A percentile compares a stretch with the other conserved stretches of the same genome.
These are phyloP conservation scores for Episyrphus balteatus DNA, from an alignment of 1,140 invertebrate genomes.

Conservation along the genomic window DNA sequence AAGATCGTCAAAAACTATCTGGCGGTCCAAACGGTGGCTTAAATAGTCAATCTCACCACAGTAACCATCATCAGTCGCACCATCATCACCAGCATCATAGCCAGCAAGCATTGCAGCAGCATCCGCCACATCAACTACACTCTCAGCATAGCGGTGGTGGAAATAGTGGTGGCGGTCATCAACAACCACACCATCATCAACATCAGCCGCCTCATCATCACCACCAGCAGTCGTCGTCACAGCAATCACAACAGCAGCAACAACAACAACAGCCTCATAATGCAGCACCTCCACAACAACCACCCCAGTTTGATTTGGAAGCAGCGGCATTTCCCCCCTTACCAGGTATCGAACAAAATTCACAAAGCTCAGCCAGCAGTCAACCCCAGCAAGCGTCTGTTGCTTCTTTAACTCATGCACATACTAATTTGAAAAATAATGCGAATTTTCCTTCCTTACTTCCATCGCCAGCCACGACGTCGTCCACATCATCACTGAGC, in stretches of 20 bases:
- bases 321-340: constrained; percentile 72
- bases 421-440: no score
- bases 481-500: background rate
- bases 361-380: no score
- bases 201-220: background rate
- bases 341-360: constrained; percentile 41
- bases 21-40: constrained; percentile 18
- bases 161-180: background rate
- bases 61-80: constrained; percentile 9
- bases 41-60: constrained; percentile 22
- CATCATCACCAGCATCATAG: constrained; percentile 15
- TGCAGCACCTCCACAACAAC: constrained; percentile 19
- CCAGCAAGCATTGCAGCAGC: constrained; percentile 3
- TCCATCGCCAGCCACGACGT: background rate
- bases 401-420: background rate
- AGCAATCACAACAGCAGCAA: constrained; percentile 28
- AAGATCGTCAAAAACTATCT: constrained; percentile 14
- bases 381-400: no score
- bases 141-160: constrained; percentile 4
- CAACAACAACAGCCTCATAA: constrained; percentile 26
- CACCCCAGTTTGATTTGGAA: constrained; percentile 65
- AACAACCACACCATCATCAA: background rate
- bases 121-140: background rate
- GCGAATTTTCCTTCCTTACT: background rate
- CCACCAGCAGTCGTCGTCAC: constrained; percentile 13